A percentile compares a stretch with the other conserved stretches of the same genome.
Evolutionary conservation across 2,113 vertebrate genomes (phyloP).

Genomic region (Ammodytes dubius): DNA sequence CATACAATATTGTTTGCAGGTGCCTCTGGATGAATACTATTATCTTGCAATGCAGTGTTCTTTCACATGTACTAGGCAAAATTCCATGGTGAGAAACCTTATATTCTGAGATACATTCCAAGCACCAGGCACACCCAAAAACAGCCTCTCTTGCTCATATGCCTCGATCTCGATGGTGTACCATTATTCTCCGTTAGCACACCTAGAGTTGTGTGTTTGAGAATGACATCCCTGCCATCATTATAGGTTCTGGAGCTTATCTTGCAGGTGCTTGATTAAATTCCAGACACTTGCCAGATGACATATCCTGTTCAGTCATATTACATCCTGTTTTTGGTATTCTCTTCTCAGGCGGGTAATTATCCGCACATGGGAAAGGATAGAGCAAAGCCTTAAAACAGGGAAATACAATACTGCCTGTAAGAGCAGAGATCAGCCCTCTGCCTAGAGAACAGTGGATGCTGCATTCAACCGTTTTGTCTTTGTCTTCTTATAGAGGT

Average conservation of each 20-base stretch:
- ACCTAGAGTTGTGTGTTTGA: not conserved
- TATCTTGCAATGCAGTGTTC: not conserved
- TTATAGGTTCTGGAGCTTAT: too few species aligned
- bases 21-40: slow-evolving; percentile 6
- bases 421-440: not conserved
- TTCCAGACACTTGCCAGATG: not conserved
- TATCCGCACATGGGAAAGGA: not conserved
- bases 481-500: not conserved
- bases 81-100: not conserved
- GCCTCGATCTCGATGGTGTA: not conserved
- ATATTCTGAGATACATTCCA: not conserved
- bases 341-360: slow-evolving; percentile 7
- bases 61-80: slow-evolving; percentile 14
- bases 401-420: not conserved
- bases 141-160: not conserved
- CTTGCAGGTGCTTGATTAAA: not conserved
- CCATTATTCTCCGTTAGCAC: not conserved
- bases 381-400: not conserved
- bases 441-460: not conserved
- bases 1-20: not conserved
- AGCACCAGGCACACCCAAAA: not conserved
- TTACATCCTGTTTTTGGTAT: slow-evolving; percentile 1
- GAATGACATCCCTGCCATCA: not conserved
- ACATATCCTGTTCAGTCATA: not conserved
- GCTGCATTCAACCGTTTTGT: not conserved